Evolutionary conservation across 2,797 vertebrate species (phyloP), one percentile per base, ranked within the genome.

Genomic region (Carapus acus): DNA sequence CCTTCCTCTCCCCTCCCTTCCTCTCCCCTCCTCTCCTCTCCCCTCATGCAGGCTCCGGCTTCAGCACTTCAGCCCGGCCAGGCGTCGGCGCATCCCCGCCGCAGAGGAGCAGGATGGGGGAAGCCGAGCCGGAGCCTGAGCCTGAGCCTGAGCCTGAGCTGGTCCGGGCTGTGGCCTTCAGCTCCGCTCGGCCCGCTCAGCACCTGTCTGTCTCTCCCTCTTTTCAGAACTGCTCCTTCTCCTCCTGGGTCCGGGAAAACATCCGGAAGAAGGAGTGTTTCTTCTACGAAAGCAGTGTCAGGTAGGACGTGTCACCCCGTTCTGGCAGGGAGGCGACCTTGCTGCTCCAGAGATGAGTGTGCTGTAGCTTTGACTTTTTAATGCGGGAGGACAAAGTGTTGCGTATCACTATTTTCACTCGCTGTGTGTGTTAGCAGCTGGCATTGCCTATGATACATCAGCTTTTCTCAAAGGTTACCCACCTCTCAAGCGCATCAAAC

Each of bases 181-280:
- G 16, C 3, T 20, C 49, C 48, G 29, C 33, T 24, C 64, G 39
- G 54, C 8, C 33, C 19, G 33, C 49, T 37, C 65, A 74, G 41
- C 42, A 56, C 20, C 14, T 83, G 4, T 36, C 57, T 73, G 2
- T 63, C n/a, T 83, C 73, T 43, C 62, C 67, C 17, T 83, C 69
- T 27, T 69, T 81, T 37, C 87, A 90, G 87, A 77, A 49, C 17
- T n/a, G 6, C 27, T 15, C 49, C 1, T 82, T 90, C 1, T 54
- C 78, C 19, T 71, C 80, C 0, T 98, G 94, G 94, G 87, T 94
- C 60, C 86, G 63, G 23, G 69, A 87, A 8, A 91, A 92, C 44
- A 86, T 99, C 79, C 73, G 19, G 41, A 97, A 94, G 85, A 96
- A 88, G 74, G 88, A 91, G 48, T 97, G 95, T 18, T 47, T 77